Percentiles rank a stretch among this genome's conserved stretches.
These are phyloP conservation scores for Grallaria varia DNA, from an alignment of 2,113 vertebrate genomes.

Conservation along the genomic window DNA sequence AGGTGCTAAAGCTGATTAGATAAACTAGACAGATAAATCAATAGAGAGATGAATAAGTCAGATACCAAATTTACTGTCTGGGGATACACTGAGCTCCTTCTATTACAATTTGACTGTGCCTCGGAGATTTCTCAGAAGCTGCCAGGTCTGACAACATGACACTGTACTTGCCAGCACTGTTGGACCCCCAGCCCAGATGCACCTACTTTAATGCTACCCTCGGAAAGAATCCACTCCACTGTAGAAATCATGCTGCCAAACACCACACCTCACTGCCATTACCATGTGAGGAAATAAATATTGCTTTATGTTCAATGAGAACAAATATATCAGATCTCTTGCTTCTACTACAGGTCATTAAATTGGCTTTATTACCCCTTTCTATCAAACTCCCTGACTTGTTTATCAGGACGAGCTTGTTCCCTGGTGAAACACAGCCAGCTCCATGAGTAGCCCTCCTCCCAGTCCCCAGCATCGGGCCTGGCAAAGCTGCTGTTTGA, in stretches of 20 bases:
- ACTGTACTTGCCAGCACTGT: neutral
- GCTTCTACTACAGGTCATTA: neutral
- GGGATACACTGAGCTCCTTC: neutral
- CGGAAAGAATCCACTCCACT: neutral
- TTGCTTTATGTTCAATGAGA: neutral
- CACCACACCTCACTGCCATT: neutral
- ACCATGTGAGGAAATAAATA: neutral
- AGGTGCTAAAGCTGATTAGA: constrained; percentile 1
- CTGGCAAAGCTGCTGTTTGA: neutral
- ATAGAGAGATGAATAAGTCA: neutral
- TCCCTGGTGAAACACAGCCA: neutral
- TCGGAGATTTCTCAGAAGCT: neutral
- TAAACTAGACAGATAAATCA: neutral
- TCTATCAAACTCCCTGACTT: neutral
- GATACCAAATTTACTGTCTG: neutral
- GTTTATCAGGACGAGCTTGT: neutral
- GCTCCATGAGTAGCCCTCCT: neutral
- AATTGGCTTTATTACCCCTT: neutral
- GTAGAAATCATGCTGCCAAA: neutral
- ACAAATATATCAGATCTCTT: neutral
- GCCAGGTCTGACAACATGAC: neutral
- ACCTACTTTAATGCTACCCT: neutral
- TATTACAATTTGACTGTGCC: neutral
- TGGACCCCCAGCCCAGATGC: neutral
- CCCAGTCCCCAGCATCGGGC: neutral